Conservation (phyloP, 2,888 invertebrate species). For the Tachina grossa region DNA sequence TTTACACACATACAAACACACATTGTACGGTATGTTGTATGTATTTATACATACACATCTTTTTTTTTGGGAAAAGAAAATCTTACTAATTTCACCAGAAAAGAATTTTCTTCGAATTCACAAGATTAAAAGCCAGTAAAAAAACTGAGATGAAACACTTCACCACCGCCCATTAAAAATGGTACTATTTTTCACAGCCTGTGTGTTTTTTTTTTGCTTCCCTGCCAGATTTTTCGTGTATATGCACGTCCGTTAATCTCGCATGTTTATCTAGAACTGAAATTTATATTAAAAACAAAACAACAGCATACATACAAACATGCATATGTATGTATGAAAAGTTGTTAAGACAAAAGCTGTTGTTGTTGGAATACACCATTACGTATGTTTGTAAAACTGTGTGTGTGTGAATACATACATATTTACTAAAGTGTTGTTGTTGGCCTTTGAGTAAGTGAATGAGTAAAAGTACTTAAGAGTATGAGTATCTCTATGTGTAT, state of each 20-base stretch:
- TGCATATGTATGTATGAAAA: not conserved
- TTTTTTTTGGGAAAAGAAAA: not conserved
- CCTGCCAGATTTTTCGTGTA: constrained; percentile 6
- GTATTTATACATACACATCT: not conserved
- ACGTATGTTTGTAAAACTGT: not conserved
- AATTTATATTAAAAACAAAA: constrained; percentile 34
- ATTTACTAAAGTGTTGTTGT: not conserved
- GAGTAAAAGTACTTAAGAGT: constrained; percentile 16
- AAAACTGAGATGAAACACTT: constrained; percentile 39
- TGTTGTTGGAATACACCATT: constrained; percentile 8
- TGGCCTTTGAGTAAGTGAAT: constrained; percentile 12
- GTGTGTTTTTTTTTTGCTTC: not conserved
- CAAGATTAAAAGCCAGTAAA: constrained; percentile 41
- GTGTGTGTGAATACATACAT: not conserved
- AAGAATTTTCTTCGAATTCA: constrained; percentile 46
- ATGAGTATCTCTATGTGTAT: not conserved
- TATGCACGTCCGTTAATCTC: constrained; percentile 66
- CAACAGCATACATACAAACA: not conserved
- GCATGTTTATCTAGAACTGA: constrained; percentile 69
- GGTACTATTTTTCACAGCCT: constrained; percentile 38
- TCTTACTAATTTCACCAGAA: constrained; percentile 17
- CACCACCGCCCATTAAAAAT: constrained; percentile 63
- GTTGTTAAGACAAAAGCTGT: constrained; percentile 16
- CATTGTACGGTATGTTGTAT: not conserved
- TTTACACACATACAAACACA: not conserved